These are phyloP conservation scores for Dascillus cervinus DNA, from an alignment of 2,888 invertebrate genomes.

Conservation along the genomic window DNA sequence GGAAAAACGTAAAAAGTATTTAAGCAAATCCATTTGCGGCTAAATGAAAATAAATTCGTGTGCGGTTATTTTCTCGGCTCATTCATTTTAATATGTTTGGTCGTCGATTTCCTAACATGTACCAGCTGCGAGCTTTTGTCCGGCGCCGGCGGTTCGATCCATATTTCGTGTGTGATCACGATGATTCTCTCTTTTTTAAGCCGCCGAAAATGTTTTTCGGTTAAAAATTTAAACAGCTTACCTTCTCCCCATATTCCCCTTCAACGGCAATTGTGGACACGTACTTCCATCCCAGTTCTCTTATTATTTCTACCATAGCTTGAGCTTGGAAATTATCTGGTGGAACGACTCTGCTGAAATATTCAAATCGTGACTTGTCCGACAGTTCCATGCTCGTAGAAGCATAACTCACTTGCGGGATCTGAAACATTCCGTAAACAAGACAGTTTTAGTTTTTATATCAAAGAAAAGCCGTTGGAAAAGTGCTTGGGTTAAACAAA, in stretches of 20 bases:
- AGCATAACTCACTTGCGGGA: constrained; percentile 65
- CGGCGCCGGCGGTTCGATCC: constrained; percentile 2
- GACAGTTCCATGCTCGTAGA: constrained; percentile 64
- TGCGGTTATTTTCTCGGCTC: too few relatives aligned
- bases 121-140: constrained; percentile 5
- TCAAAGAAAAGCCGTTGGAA: too few relatives aligned
- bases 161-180: constrained; percentile 2
- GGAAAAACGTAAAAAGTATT: too few relatives aligned
- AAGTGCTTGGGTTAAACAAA: too few relatives aligned
- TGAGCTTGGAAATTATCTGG: constrained; percentile 66
- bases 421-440: constrained; percentile 36
- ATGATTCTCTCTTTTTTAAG: constrained; percentile 1
- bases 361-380: constrained; percentile 61
- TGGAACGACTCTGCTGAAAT: constrained; percentile 63
- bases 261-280: constrained; percentile 70
- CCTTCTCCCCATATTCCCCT: constrained; percentile 69
- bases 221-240: constrained; percentile 33
- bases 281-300: constrained; percentile 63
- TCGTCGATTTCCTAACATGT: constrained; percentile 2
- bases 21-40: too few relatives aligned
- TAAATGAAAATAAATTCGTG: too few relatives aligned
- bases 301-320: constrained; percentile 60
- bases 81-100: too few relatives aligned
- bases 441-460: too few relatives aligned
- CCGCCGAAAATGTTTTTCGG: not conserved